phyloP scores from a whole-genome alignment of 1,140 invertebrate species.

The Gonioctena quinquepunctata region DNA sequence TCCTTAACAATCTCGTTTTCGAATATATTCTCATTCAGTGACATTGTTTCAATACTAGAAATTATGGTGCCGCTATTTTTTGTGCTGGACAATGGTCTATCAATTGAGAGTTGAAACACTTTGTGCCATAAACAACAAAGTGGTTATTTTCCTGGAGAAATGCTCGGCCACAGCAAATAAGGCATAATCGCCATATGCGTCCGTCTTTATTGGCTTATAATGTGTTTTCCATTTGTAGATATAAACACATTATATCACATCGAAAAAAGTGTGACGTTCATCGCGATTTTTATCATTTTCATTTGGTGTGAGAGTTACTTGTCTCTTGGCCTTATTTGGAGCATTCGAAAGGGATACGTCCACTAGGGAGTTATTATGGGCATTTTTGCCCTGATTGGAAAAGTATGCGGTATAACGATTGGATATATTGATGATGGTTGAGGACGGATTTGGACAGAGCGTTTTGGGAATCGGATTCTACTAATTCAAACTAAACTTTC shows the following conservation, averaged over 20 bases:
- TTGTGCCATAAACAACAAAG: neutral
- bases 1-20: no score
- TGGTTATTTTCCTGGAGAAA: slow-evolving; percentile 2
- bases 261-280: slow-evolving; percentile 2
- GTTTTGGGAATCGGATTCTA: neutral
- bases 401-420: neutral
- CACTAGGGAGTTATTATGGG: neutral
- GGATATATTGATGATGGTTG: neutral
- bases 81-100: no score
- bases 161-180: neutral
- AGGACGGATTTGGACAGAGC: neutral
- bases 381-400: neutral
- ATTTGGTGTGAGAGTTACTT: slow-evolving; percentile 12
- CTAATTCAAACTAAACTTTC: neutral
- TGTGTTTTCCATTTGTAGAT: slow-evolving; percentile 2
- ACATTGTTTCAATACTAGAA: no score
- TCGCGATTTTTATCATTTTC: slow-evolving; percentile 11
- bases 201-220: slow-evolving; percentile 7
- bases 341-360: neutral
- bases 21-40: no score
- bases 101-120: no score
- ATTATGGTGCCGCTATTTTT: no score
- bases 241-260: slow-evolving; percentile 16
- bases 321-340: neutral
- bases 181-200: neutral